phyloP scores from a whole-genome alignment of 2,888 invertebrate species.

The Didymodactylos carnosus region DNA sequence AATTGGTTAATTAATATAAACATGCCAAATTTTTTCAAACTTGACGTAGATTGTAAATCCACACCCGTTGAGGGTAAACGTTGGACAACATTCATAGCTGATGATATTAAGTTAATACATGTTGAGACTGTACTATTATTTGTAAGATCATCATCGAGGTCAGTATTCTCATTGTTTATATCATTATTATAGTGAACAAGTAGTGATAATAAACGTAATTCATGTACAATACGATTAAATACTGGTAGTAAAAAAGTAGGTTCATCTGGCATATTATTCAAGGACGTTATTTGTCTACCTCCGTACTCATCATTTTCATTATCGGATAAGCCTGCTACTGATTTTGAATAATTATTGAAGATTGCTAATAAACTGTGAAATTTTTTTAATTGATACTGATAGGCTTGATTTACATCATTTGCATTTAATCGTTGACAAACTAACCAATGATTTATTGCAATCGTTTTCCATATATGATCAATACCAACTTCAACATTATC shows the following conservation, averaged over 20 bases:
- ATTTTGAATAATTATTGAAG: not conserved
- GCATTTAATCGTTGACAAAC: not conserved
- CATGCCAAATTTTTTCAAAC: not conserved
- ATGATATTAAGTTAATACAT: not conserved
- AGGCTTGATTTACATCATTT: not conserved
- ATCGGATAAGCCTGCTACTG: not conserved
- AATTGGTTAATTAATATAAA: not conserved
- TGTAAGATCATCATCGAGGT: not conserved
- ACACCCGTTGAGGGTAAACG: not conserved
- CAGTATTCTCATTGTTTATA: not conserved
- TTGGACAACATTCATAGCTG: not conserved
- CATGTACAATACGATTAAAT: not conserved
- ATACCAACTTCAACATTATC: not conserved
- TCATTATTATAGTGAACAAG: not conserved
- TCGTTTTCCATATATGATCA: not conserved
- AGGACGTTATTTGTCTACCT: not conserved
- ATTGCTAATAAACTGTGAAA: not conserved
- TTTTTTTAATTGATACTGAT: not conserved
- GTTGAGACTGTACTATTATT: not conserved
- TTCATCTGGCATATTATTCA: not conserved
- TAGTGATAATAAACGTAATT: not conserved
- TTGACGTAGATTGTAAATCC: too few species aligned
- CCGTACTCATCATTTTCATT: not conserved
- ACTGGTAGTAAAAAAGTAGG: not conserved
- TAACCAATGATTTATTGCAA: not conserved